Evolutionary conservation across 2,113 vertebrate species (phyloP).

Genomic region (Scortum barcoo): DNA sequence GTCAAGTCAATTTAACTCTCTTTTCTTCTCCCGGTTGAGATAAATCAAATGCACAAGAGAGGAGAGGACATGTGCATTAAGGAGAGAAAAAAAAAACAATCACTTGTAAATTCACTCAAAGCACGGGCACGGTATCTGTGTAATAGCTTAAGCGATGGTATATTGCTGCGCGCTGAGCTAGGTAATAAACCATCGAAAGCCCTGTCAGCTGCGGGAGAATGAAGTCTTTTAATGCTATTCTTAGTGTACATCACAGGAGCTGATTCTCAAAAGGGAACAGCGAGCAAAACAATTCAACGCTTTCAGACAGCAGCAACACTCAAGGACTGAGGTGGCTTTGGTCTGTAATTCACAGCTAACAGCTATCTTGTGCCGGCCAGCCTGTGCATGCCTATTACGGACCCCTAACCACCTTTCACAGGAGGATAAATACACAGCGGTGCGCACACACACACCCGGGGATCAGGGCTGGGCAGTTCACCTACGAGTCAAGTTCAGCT

Average conservation of each 20-base stretch:
- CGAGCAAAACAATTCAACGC: slow-evolving; percentile 69
- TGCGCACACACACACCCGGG: slow-evolving; percentile 31
- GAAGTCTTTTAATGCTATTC: slow-evolving; percentile 71
- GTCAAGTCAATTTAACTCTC: slow-evolving; percentile 75
- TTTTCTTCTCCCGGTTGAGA: slow-evolving; percentile 63
- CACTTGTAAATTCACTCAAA: slow-evolving; percentile 73
- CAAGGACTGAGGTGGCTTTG: slow-evolving; percentile 68
- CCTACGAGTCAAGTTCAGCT: slow-evolving; percentile 69
- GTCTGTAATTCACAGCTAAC: slow-evolving; percentile 76
- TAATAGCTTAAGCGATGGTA: slow-evolving; percentile 69
- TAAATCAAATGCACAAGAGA: slow-evolving; percentile 74
- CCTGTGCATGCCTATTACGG: slow-evolving; percentile 73
- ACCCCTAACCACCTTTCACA: slow-evolving; percentile 70
- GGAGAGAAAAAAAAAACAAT: slow-evolving; percentile 59
- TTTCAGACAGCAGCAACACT: slow-evolving; percentile 62
- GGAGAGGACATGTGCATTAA: slow-evolving; percentile 51
- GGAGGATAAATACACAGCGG: slow-evolving; percentile 72
- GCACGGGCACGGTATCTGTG: slow-evolving; percentile 52
- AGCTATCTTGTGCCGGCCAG: slow-evolving; percentile 72
- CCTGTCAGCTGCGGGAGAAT: slow-evolving; percentile 63
- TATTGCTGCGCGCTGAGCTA: slow-evolving; percentile 63
- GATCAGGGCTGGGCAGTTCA: slow-evolving; percentile 69
- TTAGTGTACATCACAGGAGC: slow-evolving; percentile 66
- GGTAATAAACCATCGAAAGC: slow-evolving; percentile 72
- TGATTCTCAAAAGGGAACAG: slow-evolving; percentile 59